phyloP scores from a whole-genome alignment of 1,140 invertebrate genomes.

The Drosophila arizonae region DNA sequence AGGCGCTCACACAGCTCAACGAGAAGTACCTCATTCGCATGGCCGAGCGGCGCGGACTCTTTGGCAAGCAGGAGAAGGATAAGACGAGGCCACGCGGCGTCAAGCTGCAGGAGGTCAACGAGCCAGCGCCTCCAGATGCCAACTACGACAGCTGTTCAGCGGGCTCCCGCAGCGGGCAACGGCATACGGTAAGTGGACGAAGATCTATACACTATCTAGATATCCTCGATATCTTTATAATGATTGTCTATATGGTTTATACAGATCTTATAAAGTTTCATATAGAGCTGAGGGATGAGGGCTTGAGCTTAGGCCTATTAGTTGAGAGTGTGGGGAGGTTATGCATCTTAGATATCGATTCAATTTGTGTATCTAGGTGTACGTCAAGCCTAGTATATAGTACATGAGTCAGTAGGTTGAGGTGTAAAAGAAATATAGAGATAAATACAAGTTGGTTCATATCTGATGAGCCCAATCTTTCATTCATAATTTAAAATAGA shows the following conservation, averaged over 20 bases:
- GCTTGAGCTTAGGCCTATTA: no score
- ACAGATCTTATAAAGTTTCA: no score
- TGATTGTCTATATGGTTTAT: no score
- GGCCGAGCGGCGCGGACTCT: constrained; percentile 89
- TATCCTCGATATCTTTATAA: not conserved
- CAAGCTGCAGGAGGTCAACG: constrained; percentile 54
- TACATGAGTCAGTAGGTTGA: no score
- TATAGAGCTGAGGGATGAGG: no score
- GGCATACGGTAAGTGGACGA: constrained; percentile 54
- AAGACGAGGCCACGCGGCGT: constrained; percentile 54
- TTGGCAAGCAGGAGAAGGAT: constrained; percentile 84
- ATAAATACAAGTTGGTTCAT: no score
- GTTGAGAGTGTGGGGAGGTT: no score
- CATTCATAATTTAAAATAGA: not conserved
- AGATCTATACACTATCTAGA: not conserved
- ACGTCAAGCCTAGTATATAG: no score
- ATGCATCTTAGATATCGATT: no score
- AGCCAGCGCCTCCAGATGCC: constrained; percentile 42
- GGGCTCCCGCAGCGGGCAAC: constrained; percentile 39
- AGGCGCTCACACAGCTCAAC: constrained; percentile 89
- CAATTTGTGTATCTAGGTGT: no score
- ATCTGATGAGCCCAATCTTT: no score
- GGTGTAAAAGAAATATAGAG: no score
- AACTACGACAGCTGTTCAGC: constrained; percentile 53
- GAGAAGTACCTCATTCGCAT: constrained; percentile 91